phyloP scores from a whole-genome alignment of 2,797 vertebrate species.

The Pseudopleuronectes americanus region DNA sequence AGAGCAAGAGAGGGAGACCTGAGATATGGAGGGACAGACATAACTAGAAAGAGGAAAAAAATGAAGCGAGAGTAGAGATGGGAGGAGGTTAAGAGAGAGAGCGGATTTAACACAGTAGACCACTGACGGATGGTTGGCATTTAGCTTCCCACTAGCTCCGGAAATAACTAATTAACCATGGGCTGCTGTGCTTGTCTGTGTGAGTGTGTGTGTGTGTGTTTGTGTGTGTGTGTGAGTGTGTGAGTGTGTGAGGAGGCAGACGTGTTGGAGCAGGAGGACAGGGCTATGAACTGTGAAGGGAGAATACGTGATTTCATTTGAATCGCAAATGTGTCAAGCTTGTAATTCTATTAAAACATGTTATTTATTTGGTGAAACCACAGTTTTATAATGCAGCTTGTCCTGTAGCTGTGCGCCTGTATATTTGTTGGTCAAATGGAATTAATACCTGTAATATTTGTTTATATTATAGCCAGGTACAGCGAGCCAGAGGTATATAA shows the following conservation, averaged over 20 bases:
- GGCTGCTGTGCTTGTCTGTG: slow-evolving; percentile 12
- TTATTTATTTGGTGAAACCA: slow-evolving; percentile 1
- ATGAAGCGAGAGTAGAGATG: slow-evolving; percentile 6
- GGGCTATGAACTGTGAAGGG: slow-evolving; percentile 16
- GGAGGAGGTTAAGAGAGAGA: slow-evolving; percentile 21
- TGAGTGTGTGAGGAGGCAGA: slow-evolving; percentile 12
- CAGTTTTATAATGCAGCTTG: not conserved
- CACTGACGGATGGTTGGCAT: slow-evolving; percentile 75
- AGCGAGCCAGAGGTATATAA: no score
- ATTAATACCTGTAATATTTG: not conserved
- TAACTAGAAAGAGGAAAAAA: slow-evolving; percentile 9
- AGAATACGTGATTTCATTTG: slow-evolving; percentile 30
- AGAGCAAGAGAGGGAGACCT: not conserved
- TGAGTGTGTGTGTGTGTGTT: slow-evolving; percentile 26
- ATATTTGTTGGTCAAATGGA: not conserved
- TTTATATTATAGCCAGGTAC: not conserved
- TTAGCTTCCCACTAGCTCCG: slow-evolving; percentile 64
- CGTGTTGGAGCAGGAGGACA: slow-evolving; percentile 29
- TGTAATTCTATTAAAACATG: slow-evolving; percentile 19
- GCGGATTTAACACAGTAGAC: slow-evolving; percentile 40
- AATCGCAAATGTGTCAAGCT: slow-evolving; percentile 32
- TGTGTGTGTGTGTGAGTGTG: slow-evolving; percentile 4
- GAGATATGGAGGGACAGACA: slow-evolving; percentile 1
- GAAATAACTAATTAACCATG: slow-evolving; percentile 74
- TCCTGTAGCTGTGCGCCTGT: not conserved